Percentiles rank a stretch among this genome's conserved stretches.
Conservation (phyloP, 2,888 invertebrate genomes). For the Caenorhabditis sp. region DNA sequence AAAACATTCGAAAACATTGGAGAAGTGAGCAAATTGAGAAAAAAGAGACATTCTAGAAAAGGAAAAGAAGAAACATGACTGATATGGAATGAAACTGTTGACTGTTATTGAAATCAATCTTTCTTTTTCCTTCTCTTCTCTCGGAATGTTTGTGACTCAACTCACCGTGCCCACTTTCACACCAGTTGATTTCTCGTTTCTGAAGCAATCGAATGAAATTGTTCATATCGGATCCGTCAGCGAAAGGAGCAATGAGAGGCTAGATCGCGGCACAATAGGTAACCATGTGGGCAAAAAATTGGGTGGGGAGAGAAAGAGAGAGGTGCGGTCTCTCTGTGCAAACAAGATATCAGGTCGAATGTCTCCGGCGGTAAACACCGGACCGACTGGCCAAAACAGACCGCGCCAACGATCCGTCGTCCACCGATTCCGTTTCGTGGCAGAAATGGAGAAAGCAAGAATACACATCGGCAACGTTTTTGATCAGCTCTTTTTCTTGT, state of each 20-base stretch:
- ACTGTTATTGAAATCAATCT: too few species aligned
- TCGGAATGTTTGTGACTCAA: too few species aligned
- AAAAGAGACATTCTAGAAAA: not conserved
- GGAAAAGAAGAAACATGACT: not conserved
- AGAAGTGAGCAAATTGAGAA: not conserved
- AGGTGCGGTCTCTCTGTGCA: conserved; percentile 45
- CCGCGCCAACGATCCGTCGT: conserved; percentile 18
- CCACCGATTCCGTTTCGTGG: conserved; percentile 15
- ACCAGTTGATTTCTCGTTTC: conserved; percentile 49
- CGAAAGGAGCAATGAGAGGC: not conserved
- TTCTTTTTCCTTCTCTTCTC: too few species aligned
- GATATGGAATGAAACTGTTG: too few species aligned
- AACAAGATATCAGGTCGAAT: conserved; percentile 54
- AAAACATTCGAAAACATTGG: conserved; percentile 10
- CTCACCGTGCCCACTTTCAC: conserved; percentile 47
- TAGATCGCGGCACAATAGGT: conserved; percentile 38
- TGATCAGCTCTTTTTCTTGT: not conserved
- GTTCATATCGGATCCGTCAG: conserved; percentile 10
- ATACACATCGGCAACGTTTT: not conserved
- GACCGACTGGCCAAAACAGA: conserved; percentile 40
- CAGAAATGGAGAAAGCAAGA: not conserved
- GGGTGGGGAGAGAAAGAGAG: conserved; percentile 9
- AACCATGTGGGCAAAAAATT: conserved; percentile 51
- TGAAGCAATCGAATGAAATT: conserved; percentile 30
- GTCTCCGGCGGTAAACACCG: conserved; percentile 50